Conservation (phyloP, 2,888 invertebrate species). For the Lepidonotus clava region DNA sequence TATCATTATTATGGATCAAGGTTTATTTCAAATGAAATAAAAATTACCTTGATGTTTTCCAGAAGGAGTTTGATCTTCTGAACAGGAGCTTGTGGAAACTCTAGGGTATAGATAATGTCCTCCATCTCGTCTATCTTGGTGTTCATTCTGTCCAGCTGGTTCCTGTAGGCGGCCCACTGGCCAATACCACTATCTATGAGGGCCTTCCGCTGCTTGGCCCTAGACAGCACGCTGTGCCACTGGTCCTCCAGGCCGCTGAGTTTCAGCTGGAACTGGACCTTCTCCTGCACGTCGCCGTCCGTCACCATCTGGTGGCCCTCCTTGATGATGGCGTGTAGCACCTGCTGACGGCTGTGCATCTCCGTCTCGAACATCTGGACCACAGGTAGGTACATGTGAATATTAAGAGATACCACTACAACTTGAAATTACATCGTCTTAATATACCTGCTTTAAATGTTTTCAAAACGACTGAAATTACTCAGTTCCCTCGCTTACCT, state of each 20-base stretch:
- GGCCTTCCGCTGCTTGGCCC: slow-evolving; percentile 76
- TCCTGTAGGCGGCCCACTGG: slow-evolving; percentile 72
- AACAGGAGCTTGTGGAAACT: slow-evolving; percentile 69
- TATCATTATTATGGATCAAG: no score
- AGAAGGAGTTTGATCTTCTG: slow-evolving; percentile 72
- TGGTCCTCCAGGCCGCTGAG: slow-evolving; percentile 76
- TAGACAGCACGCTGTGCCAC: slow-evolving; percentile 76
- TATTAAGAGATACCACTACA: no score
- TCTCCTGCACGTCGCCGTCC: slow-evolving; percentile 70
- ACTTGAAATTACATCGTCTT: no score
- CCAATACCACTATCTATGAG: slow-evolving; percentile 73
- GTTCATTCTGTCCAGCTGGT: slow-evolving; percentile 62
- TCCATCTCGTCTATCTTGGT: slow-evolving; percentile 73
- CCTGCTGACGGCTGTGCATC: slow-evolving; percentile 76
- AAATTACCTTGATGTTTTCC: slow-evolving; percentile 63
- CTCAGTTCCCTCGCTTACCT: no score
- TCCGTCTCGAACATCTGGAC: slow-evolving; percentile 77
- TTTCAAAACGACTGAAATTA: no score
- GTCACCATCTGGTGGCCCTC: slow-evolving; percentile 77
- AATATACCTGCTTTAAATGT: no score
- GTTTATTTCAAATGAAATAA: no score
- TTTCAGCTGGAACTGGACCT: slow-evolving; percentile 75
- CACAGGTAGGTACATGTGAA: no score
- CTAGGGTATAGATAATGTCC: slow-evolving; percentile 69
- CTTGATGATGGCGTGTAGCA: slow-evolving; percentile 76